Base-by-base conservation (phyloP, 2,888 invertebrate species). In the Xanthorhoe designata region DNA sequence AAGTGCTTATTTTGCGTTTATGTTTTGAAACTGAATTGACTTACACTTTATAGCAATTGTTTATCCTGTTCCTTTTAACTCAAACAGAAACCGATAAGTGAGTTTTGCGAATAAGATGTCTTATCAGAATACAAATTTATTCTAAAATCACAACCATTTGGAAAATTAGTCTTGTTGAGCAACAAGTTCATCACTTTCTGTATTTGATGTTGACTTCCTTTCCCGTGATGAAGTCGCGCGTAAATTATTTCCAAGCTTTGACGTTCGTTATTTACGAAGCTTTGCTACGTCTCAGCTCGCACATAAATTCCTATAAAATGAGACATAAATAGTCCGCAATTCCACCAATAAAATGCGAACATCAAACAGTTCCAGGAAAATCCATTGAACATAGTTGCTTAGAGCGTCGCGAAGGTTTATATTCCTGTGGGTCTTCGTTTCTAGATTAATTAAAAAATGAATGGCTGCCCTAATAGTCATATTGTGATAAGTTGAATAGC, bases 401-500 rank as follows among this genome's bases (percentile, higher is more conserved):
- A 66, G 68, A 68, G 64, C 56, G 68, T 49, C 19, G 24, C 42
- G 38, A 42, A 55, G 55, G 32, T 42, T 65, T 18, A 61, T 60
- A 55, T 56, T 29, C 51, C 17, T 10, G 42, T n/a, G n/a, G 55
- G 57, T 55, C 57, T 69, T 66, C 72, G 71, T 73, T 80, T 79
- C 74, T 76, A 77, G 80, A 84, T 85, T 89, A 90, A 90, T 90
- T 89, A 88, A 89, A 90, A 88, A 88, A 80, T 87, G 83, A 88
- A 85, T 79, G 83, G 78, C 71, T 66, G 60, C 82, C 82, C 86
- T 89, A 89, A 89, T 85, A 87, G 87, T 86, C 84, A 89, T 86
- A 92, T 91, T 91, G 90, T 91, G 86, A 87, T 87, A 85, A 83
- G 76, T 84, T 92, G 91, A 92, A 93, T 92, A 79, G 90, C 82